Base-by-base conservation (phyloP, 2,113 vertebrate genomes). In the Coturnix japonica region DNA sequence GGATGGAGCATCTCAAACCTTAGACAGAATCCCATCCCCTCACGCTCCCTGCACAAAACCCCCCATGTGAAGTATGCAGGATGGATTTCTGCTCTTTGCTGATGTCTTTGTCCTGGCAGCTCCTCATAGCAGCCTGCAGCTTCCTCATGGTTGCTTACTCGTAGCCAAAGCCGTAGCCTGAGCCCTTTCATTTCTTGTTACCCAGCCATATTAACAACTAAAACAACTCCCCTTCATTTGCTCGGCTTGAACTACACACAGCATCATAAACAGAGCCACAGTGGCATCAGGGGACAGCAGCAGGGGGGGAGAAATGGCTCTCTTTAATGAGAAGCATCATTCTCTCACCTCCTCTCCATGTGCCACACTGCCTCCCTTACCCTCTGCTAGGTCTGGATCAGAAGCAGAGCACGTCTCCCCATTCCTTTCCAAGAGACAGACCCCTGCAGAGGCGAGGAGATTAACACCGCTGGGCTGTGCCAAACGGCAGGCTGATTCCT, bases 231-330 rank as follows among this genome's bases (percentile, higher is more conserved):
- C 22, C 16, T 51, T 59, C 8, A 17, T 28, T 51, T 8, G 12
- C 35, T 77, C 9, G 23, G 35, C 35, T 51, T 37, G 49, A 31
- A 37, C 15, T 23, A 15, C 47, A n/a, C 59, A 35, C 59, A 64
- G 35, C 22, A 25, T 64, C 35, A 3, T 64, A 65, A 78, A 65
- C 60, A 1, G 3, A 56, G 35, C 39, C 89, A 67, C 6, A 6
- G 4, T 17, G 77, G 3, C 1, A 1, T 0, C 0, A 75, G 22
- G 15, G 19, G 14, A 30, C 8, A 61, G 25, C 25, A 21, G 28
- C 20, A 37, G 37, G 25, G 1, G 5, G 3, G 1, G 1, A 5
- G 5, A 41, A 89, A 8, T 2, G 4, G 1, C 15, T 67, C 31
- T 74, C 57, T 75, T 64, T 31, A 49, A 56, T 25, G 8, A 49